Base-by-base conservation (phyloP, 1,140 invertebrate species). In the Bombus fervidus region DNA sequence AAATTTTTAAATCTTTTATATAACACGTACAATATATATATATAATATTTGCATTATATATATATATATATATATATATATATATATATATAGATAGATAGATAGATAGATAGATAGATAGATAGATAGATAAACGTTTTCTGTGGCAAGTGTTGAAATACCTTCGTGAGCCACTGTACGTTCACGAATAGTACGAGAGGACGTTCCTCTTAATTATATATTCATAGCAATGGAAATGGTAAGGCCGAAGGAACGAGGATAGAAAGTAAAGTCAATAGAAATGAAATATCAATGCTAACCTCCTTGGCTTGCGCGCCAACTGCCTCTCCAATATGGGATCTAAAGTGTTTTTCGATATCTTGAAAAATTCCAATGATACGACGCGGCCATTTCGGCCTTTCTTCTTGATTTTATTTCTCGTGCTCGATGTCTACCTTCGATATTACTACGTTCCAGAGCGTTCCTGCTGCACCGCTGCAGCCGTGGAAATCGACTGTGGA, bases 331-430 rank as follows among this genome's bases (percentile, higher is more conserved):
- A 92, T 91, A 90, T 88, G 87, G 72, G 83, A 92, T 88, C 83
- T 86, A 92, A 92, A 92, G 91, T 91, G 91, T 90, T 92, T 92
- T 92, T 92, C 91, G 88, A 92, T 92, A 92, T 91, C 91, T 89
- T 85, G 87, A 88, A 89, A 92, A 92, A 91, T 92, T 92, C 86
- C 74, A 73, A 73, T 53, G 74, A 81, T 25, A 41, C 68, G 72
- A 37, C 13, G 53, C 66, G 64, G 39, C 37, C 66, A 47, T 86
- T 72, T 78, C 66, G 69, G 64, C 28, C 59, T 47, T 86, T 72
- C 86, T 79, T 82, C 81, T 86, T 78, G 87, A 86, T 91, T 90
- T 89, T 91, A 87, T 87, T 92, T 90, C 76, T 53, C 31, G 59
- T 66, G 47, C 74, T 81, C 41, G 39, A 68, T 73, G 82, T 85